Evolutionary conservation across 92 coral and sea anemone species (phyloP).

Genomic region (Pocillopora meandrina): DNA sequence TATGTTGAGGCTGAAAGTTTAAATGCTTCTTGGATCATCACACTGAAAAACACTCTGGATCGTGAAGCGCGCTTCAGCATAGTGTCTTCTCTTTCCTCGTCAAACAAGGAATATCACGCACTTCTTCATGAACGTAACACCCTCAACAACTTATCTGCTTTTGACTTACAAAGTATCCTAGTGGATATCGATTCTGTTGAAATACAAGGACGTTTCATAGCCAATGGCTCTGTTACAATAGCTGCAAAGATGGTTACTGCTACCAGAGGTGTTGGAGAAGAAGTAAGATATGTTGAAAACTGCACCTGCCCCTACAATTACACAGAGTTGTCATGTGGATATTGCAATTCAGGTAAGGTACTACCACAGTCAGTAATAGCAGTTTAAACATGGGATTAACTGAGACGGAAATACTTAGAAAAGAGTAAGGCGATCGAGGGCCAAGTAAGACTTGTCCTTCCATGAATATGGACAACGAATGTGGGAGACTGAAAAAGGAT

Average conservation of each 20-base stretch:
- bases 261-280: constrained; percentile 36
- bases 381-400: no score
- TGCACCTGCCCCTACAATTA: constrained; percentile 82
- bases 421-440: no score
- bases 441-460: no score
- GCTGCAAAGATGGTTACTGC: constrained; percentile 63
- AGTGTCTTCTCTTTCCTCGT: constrained; percentile 48
- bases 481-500: no score
- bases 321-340: constrained; percentile 85
- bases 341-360: constrained; percentile 76
- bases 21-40: constrained; percentile 40
- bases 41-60: constrained; percentile 16
- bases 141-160: constrained; percentile 50
- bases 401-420: no score
- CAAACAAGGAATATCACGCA: constrained; percentile 49
- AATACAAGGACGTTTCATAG: constrained; percentile 39
- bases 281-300: constrained; percentile 85
- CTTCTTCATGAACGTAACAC: constrained; percentile 76
- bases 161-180: constrained; percentile 67
- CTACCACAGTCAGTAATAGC: neutral
- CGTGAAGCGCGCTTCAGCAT: constrained; percentile 41
- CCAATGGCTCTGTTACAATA: constrained; percentile 49
- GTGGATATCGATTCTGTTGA: constrained; percentile 56
- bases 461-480: no score
- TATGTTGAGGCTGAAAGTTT: constrained; percentile 21